Conservation (phyloP, 1,140 invertebrate genomes). For the Vanessa atalanta region DNA sequence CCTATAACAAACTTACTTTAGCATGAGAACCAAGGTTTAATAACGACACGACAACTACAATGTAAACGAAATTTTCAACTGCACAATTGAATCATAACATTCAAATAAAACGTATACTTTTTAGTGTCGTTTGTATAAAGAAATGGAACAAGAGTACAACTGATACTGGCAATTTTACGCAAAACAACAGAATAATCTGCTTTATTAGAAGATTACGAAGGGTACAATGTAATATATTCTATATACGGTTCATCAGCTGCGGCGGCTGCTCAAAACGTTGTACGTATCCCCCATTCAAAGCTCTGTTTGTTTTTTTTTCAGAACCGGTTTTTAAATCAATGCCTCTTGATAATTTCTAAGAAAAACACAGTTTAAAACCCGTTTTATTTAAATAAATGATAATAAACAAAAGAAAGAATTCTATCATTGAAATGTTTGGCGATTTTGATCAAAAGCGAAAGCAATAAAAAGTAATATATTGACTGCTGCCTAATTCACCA, state of each 20-base stretch:
- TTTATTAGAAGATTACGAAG: conserved; percentile 12
- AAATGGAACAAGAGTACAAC: neutral
- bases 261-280: conserved; percentile 18
- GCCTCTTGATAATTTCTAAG: neutral
- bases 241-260: conserved; percentile 28
- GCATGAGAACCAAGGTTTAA: conserved; percentile 6
- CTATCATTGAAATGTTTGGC: neutral
- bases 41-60: neutral
- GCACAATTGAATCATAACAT: neutral
- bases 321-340: too few species aligned
- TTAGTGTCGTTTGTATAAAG: neutral
- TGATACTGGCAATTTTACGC: neutral
- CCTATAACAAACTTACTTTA: conserved; percentile 2
- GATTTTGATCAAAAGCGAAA: conserved; percentile 1
- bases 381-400: neutral
- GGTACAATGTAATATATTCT: conserved; percentile 27
- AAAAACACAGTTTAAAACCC: neutral
- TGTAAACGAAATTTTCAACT: neutral
- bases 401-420: too few species aligned
- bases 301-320: neutral
- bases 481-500: conserved; percentile 4
- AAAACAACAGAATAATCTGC: conserved; percentile 6
- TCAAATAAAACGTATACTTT: too few species aligned
- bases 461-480: conserved; percentile 8
- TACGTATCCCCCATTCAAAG: conserved; percentile 22